Evolutionary conservation across 1,140 invertebrate genomes (phyloP).

Genomic region (Drosophila kepulauana): DNA sequence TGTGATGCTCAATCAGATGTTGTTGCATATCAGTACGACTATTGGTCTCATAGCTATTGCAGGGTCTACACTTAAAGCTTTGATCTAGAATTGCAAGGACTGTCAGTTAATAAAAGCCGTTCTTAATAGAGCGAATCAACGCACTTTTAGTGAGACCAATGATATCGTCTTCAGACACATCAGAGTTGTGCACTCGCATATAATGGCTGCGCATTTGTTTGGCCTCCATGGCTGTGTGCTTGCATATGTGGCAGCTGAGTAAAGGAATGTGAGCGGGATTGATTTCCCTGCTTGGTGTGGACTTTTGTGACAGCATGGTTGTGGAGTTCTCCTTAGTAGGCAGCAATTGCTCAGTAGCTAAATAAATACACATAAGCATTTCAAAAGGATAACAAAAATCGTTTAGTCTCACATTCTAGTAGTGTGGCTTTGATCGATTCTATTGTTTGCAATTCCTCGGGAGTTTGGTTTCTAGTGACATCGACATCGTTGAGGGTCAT

Average conservation of each 20-base stretch:
- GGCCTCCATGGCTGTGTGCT: conserved; percentile 56
- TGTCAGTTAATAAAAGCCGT: not conserved
- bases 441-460: conserved; percentile 30
- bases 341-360: conserved; percentile 32
- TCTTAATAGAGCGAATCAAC: not conserved
- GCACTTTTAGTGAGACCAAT: conserved; percentile 71
- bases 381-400: not conserved
- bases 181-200: conserved; percentile 58
- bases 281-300: conserved; percentile 17
- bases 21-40: conserved; percentile 62
- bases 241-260: conserved; percentile 69
- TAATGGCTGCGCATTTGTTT: conserved; percentile 70
- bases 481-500: conserved; percentile 67
- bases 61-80: conserved; percentile 73
- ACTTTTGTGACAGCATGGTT: conserved; percentile 15
- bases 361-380: not conserved
- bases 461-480: conserved; percentile 7
- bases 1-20: conserved; percentile 71
- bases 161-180: conserved; percentile 68
- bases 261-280: conserved; percentile 53
- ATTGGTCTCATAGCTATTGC: conserved; percentile 65
- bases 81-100: conserved; percentile 46
- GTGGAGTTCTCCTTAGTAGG: not conserved
- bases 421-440: conserved; percentile 46
- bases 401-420: conserved; percentile 35